Conservation (phyloP, 2,888 invertebrate genomes). For the Drosophila kanekoi region DNA sequence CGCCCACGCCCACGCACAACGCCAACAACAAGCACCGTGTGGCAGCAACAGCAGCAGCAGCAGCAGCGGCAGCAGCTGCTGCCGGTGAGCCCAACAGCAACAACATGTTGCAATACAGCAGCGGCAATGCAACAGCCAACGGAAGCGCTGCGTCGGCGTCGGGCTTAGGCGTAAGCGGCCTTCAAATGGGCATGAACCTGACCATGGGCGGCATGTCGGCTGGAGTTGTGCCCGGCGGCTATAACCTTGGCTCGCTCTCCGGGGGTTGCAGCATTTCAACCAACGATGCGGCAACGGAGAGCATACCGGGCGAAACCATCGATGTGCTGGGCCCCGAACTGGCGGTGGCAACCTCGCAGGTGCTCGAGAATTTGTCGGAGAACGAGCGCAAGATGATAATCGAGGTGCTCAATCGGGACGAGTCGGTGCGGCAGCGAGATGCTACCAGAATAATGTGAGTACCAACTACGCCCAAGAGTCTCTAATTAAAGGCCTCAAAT, state of each 20-base stretch:
- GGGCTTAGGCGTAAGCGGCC: slow-evolving; percentile 37
- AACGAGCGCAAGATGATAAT: slow-evolving; percentile 86
- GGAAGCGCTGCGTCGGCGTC: slow-evolving; percentile 36
- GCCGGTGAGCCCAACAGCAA: slow-evolving; percentile 75
- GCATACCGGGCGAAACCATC: slow-evolving; percentile 80
- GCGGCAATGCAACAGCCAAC: slow-evolving; percentile 40
- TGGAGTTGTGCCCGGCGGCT: slow-evolving; percentile 35
- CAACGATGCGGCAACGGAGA: slow-evolving; percentile 68
- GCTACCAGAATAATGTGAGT: slow-evolving; percentile 87
- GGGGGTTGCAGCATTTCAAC: slow-evolving; percentile 49
- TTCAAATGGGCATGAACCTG: slow-evolving; percentile 59
- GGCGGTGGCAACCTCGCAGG: slow-evolving; percentile 83
- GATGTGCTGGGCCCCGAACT: slow-evolving; percentile 83
- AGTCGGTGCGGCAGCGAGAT: slow-evolving; percentile 86
- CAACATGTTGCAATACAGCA: slow-evolving; percentile 72
- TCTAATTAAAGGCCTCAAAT: slow-evolving; percentile 11
- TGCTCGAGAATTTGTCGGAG: slow-evolving; percentile 84
- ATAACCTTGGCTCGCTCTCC: slow-evolving; percentile 42
- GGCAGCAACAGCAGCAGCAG: slow-evolving; percentile 59
- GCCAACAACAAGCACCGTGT: slow-evolving; percentile 70
- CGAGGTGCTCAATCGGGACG: slow-evolving; percentile 86
- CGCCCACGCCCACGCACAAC: slow-evolving; percentile 82
- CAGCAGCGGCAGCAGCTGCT: slow-evolving; percentile 42
- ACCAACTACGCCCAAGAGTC: not conserved
- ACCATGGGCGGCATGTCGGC: slow-evolving; percentile 42